A percentile compares a stretch with the other conserved stretches of the same genome.
Conservation (phyloP, 2,888 invertebrate species). For the Blera fallax region DNA sequence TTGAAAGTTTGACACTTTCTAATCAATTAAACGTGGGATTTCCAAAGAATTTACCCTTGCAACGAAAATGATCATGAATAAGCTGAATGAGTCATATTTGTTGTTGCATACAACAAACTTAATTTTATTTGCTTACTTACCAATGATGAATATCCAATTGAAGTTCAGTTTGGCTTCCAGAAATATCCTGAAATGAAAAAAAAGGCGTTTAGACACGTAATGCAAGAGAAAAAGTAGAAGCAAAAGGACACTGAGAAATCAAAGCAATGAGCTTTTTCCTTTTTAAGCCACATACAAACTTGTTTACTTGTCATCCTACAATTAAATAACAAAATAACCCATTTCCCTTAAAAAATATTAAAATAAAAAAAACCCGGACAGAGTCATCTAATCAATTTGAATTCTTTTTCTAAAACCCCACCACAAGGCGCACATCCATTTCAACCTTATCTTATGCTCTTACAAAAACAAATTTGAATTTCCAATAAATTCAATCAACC, state of each 20-base stretch:
- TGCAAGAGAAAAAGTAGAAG: too few species aligned
- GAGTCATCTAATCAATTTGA: neutral
- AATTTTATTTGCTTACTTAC: neutral
- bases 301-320: neutral
- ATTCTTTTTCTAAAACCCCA: neutral
- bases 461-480: neutral
- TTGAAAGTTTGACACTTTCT: neutral
- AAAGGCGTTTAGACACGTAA: neutral
- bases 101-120: neutral
- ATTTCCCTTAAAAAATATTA: neutral
- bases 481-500: neutral
- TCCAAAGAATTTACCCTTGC: neutral
- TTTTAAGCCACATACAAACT: neutral
- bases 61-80: neutral
- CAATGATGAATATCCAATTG: neutral
- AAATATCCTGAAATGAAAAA: conserved; percentile 2
- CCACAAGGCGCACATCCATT: neutral
- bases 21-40: neutral
- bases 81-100: neutral
- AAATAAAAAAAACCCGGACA: neutral
- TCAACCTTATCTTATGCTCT: neutral
- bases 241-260: too few species aligned
- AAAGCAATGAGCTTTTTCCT: too few species aligned
- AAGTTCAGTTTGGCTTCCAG: neutral
- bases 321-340: neutral